Evolutionary conservation across 2,888 invertebrate genomes (phyloP), one percentile per base, ranked within the genome.

Genomic region (Ochropacha duplaris): DNA sequence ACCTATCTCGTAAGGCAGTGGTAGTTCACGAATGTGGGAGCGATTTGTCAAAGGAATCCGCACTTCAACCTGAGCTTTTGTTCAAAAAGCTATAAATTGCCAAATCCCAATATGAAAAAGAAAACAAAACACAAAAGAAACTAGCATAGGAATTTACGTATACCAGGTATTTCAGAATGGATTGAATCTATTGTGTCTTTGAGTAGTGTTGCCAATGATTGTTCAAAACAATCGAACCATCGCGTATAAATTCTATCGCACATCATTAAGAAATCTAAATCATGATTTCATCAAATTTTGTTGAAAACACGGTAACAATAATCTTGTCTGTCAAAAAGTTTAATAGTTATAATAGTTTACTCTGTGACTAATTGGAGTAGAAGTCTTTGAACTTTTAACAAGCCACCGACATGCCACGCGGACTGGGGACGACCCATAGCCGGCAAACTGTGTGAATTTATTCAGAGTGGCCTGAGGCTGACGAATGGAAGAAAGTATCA

Each of bases 301-400:
- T 36, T 50, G 62, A 57, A 64, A 64, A 50, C 63, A 62, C 59
- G 61, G 59, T 58, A 51, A 54, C 60, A 66, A 66, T 64, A 57
- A 61, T 62, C 59, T 62, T 59, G 57, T 61, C 60, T 61, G 56
- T 60, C 51, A 60, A 65, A 64, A 58, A 57, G 56, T 36, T 36
- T n/a, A 36, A 5, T 36, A 1, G 14, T 1, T 31, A 8, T 59
- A 52, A 58, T 69, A 74, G n/a, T n/a, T 75, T 68, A 64, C 39
- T 56, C 56, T 61, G 61, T 54, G 57, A 51, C 54, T 67, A 68
- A 65, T 63, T 61, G 59, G 62, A 60, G 59, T 59, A 59, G 56
- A 54, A 55, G 44, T 44, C 44, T 19, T 57, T 56, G 52, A 59
- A 62, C 58, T 65, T 62, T 44, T 26, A 57, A 57, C 44, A 39